These are phyloP conservation scores for Limenitis arthemis DNA, from an alignment of 2,888 invertebrate species.

Conservation along the genomic window DNA sequence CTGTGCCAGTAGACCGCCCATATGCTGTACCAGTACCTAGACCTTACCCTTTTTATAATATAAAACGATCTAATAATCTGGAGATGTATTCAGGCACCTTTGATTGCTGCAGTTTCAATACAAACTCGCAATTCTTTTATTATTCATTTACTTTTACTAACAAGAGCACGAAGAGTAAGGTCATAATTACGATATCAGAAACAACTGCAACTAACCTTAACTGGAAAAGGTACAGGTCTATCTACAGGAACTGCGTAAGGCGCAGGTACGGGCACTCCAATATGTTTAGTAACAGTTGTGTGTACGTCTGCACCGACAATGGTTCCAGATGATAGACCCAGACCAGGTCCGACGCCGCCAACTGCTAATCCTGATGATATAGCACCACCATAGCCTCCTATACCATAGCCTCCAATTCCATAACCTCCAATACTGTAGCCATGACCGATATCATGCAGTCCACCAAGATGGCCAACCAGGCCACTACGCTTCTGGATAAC, in stretches of 20 bases:
- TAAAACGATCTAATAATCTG: no score
- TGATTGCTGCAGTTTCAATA: no score
- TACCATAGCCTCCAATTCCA: no score
- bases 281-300: constrained; percentile 64
- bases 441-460: constrained; percentile 25
- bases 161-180: no score
- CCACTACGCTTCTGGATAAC: constrained; percentile 62
- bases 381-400: neutral
- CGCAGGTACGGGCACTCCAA: constrained; percentile 63
- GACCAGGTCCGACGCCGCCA: constrained; percentile 23
- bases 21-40: no score
- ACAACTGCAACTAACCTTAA: constrained; percentile 40
- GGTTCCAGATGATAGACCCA: constrained; percentile 20
- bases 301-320: constrained; percentile 63
- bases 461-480: constrained; percentile 50
- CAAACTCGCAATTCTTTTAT: no score
- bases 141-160: no score
- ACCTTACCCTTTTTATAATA: no score
- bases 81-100: no score
- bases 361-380: neutral
- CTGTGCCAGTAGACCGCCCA: no score
- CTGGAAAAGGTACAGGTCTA: constrained; percentile 59
- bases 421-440: neutral
- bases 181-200: neutral
- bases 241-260: constrained; percentile 65